Evolutionary conservation across 2,113 vertebrate genomes (phyloP).

Genomic region (Sialia sialis): DNA sequence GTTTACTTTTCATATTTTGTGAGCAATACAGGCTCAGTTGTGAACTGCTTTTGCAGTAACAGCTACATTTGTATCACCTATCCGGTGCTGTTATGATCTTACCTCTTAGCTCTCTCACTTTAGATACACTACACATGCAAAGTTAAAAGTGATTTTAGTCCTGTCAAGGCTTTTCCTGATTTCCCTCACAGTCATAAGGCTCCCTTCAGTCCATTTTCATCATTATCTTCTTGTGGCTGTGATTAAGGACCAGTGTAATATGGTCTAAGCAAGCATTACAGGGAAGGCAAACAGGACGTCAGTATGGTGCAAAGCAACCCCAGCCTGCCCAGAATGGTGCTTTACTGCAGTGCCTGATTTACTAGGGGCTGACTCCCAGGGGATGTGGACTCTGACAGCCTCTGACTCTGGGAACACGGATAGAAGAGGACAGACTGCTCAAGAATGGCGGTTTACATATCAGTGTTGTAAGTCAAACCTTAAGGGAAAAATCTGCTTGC

Average conservation of each 20-base stretch:
- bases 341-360: neutral
- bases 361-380: neutral
- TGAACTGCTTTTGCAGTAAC: neutral
- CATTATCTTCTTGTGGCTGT: neutral
- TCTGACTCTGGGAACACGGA: fast-evolving
- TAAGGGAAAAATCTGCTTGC: neutral
- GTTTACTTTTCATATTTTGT: neutral
- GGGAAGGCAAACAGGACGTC: neutral
- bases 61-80: neutral
- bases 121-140: neutral
- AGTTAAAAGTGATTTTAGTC: neutral
- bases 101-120: neutral
- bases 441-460: neutral
- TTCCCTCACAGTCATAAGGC: neutral
- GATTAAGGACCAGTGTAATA: neutral
- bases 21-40: neutral
- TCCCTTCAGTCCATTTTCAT: neutral
- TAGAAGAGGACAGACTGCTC: neutral
- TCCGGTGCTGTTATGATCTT: neutral
- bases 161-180: neutral
- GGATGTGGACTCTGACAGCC: neutral
- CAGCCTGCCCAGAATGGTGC: neutral
- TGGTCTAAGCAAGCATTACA: neutral
- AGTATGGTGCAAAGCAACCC: fast-evolving
- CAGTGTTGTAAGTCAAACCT: neutral